A percentile compares a stretch with the other conserved stretches of the same genome.
Conservation (phyloP, 2,888 invertebrate genomes). For the Nysson spinosus region DNA sequence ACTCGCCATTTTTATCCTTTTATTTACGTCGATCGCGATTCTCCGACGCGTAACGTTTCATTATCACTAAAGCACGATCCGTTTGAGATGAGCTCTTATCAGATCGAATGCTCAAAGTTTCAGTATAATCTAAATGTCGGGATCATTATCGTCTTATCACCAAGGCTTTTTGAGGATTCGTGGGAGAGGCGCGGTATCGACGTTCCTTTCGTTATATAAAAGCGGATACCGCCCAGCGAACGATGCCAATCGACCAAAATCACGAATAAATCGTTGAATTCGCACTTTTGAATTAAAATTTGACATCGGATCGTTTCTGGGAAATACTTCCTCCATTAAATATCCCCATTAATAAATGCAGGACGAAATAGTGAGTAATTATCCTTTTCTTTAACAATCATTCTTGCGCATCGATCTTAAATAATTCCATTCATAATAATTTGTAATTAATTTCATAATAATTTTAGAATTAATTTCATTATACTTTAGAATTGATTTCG, state of each 20-base stretch:
- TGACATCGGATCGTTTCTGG: too few relatives aligned
- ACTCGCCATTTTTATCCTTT: too few relatives aligned
- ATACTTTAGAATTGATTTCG: too few relatives aligned
- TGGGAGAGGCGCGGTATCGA: slow-evolving; percentile 2
- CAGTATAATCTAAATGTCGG: slow-evolving; percentile 14
- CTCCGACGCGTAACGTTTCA: too few relatives aligned
- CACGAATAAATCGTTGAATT: neutral
- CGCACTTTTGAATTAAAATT: too few relatives aligned
- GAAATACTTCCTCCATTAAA: too few relatives aligned
- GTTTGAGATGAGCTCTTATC: slow-evolving; percentile 15
- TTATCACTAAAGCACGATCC: neutral
- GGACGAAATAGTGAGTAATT: slow-evolving; percentile 16
- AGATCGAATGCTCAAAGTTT: neutral
- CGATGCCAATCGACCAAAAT: neutral
- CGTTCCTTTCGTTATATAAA: slow-evolving; percentile 17
- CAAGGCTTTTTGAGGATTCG: slow-evolving; percentile 10
- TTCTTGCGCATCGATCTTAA: too few relatives aligned
- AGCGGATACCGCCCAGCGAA: neutral
- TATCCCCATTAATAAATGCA: too few relatives aligned
- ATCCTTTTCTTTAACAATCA: neutral
- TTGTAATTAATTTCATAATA: too few relatives aligned
- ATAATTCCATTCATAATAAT: too few relatives aligned
- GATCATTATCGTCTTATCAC: slow-evolving; percentile 24
- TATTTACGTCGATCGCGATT: too few relatives aligned
- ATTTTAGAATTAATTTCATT: too few relatives aligned